Evolutionary conservation across 2,888 invertebrate species (phyloP), one percentile per base, ranked within the genome.

Genomic region (Megastigmus dorsalis): DNA sequence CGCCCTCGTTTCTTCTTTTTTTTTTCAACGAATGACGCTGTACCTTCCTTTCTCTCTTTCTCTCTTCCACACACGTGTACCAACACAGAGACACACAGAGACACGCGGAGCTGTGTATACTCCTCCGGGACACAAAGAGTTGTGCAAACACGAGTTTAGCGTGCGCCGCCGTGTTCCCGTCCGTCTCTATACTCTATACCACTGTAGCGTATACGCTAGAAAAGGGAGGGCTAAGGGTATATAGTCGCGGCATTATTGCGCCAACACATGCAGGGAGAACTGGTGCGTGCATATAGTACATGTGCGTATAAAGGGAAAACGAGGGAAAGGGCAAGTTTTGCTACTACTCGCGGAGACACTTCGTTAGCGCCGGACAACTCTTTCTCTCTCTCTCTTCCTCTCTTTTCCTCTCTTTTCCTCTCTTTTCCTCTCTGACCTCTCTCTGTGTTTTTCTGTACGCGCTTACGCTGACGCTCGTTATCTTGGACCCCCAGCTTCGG

Each of bases 71-170:
- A 57, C 69, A 70, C 57, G 74, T 4, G n/a, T 7, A 6, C 18
- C 18, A 18, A 45, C 3, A 15, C 10, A 18, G 4, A 45, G 18
- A 6, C n/a, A n/a, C n/a, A n/a, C n/a, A n/a, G n/a, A n/a, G n/a
- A n/a, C n/a, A n/a, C n/a, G n/a, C n/a, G n/a, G 18, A 18, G 10
- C 4, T 78, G 80, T 80, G 80, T 76, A 80, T 82, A 80, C 83
- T 83, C 80, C 80, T 81, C 82, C 28, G 62, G 83, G 82, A 59
- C 28, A 54, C 84, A 86, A 86, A 85, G 85, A 86, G 85, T 86
- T 86, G 84, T 82, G 85, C 85, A 88, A 87, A 87, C 83, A 87
- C 78, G 78, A 84, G 78, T 79, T 80, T 79, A 79, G 75, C 74
- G 72, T 5, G 13, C 55, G 43, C 26, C 23, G 13, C 13, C 30